Evolutionary conservation across 2,113 vertebrate genomes (phyloP), one percentile per base, ranked within the genome.

Genomic region (Bostrychus sinensis): DNA sequence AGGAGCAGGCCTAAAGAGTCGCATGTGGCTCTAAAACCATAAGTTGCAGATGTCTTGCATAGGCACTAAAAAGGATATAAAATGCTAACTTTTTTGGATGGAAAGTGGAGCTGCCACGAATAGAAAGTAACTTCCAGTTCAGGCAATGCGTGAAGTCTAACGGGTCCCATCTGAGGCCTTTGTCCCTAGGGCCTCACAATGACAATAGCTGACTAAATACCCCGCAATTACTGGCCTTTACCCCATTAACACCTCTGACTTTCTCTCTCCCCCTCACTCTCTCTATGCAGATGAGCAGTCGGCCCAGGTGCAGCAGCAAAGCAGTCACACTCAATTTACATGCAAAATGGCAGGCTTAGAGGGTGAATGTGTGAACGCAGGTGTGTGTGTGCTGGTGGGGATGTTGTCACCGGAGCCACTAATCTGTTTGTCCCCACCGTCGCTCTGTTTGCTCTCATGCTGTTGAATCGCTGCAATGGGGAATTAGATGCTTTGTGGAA

Each of bases 241-340:
- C 72, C 66, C 81, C 81, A 77, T 83, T 86, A 72, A 84, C 78
- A 70, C 82, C 56, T 43, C 39, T n/a, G 58, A 36, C 19, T 66
- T 58, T 62, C 39, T 36, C 43, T 45, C 37, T 77, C 61, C 62
- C 39, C 22, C 37, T 58, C 22, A n/a, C 48, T 10, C 56, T 36
- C 75, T 81, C 70, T 56, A 86, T 89, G 87, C 78, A 89, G 80
- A 89, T 84, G 72, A 87, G 74, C 62, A 34, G 38, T 58, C 57
- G 28, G 82, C 67, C 83, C 88, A 91, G 89, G 89, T 91, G 89
- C 87, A 85, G 37, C 70, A 66, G 54, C 62, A 79, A 83, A 85
- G 83, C 86, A 87, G 88, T 84, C 77, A 55, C 75, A 67, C 66
- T 70, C 84, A 70, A 88, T 91, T 90, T 84, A 86, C 87, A 91